These are phyloP conservation scores for Sylvilagus bachmani DNA, from an alignment of 2,113 vertebrate genomes.

Conservation along the genomic window DNA sequence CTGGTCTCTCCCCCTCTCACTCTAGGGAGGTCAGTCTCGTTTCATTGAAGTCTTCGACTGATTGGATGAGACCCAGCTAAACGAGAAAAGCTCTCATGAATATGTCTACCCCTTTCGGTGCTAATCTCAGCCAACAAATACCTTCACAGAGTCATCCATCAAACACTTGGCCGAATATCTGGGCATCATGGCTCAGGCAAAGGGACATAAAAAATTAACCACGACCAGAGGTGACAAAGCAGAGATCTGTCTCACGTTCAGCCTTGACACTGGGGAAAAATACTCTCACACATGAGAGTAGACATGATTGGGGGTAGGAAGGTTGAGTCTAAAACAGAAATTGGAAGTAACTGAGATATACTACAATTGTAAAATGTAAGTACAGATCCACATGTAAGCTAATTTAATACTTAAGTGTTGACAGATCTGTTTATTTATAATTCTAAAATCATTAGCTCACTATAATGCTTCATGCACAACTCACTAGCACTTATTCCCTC, in stretches of 20 bases:
- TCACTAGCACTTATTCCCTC: neutral
- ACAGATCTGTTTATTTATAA: neutral
- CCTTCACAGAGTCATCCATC: neutral
- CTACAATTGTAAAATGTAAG: neutral
- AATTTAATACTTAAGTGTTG: neutral
- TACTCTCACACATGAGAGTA: neutral
- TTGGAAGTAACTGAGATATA: neutral
- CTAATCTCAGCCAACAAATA: neutral
- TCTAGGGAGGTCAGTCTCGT: neutral
- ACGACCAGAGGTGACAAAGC: neutral
- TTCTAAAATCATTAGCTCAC: neutral
- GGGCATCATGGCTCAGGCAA: neutral
- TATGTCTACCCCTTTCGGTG: neutral
- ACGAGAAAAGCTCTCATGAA: neutral
- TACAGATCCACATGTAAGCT: neutral
- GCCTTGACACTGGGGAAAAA: rapidly evolving
- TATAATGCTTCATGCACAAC: neutral
- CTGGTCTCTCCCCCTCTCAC: neutral
- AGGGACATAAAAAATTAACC: neutral
- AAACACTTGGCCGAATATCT: neutral
- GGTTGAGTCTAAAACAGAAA: neutral
- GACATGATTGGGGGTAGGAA: neutral
- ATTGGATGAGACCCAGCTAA: neutral
- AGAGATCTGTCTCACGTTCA: neutral
- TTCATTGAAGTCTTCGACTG: neutral